A percentile compares a stretch with the other conserved stretches of the same genome.
These are phyloP conservation scores for Drosophila rhopaloa DNA, from an alignment of 1,140 invertebrate species.

Conservation along the genomic window DNA sequence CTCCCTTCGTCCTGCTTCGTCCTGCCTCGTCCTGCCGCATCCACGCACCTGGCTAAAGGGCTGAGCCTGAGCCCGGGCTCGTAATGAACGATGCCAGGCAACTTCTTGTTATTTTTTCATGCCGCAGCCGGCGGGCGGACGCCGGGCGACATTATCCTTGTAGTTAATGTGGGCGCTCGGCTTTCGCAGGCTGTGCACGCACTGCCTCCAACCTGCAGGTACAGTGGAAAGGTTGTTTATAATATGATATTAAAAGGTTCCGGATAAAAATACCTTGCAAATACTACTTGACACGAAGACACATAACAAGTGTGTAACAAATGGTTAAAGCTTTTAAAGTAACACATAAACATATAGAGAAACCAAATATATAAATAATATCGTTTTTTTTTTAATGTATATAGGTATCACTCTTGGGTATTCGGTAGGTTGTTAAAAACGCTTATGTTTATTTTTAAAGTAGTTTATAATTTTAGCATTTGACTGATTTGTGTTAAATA, in stretches of 20 bases:
- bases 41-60: constrained; percentile 50
- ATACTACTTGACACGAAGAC: background rate
- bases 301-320: too few relatives aligned
- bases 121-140: constrained; percentile 29
- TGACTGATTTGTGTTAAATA: too few relatives aligned
- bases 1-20: background rate
- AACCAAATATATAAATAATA: too few relatives aligned
- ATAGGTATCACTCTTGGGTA: too few relatives aligned
- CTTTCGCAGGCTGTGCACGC: constrained; percentile 59
- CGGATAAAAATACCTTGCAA: background rate
- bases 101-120: constrained; percentile 80
- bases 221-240: constrained; percentile 36
- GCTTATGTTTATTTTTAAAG: background rate
- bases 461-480: too few relatives aligned
- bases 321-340: too few relatives aligned
- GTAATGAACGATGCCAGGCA: constrained; percentile 78
- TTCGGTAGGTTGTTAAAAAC: too few relatives aligned
- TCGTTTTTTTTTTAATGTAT: too few relatives aligned
- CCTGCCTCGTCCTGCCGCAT: background rate
- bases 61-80: constrained; percentile 17
- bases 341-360: too few relatives aligned
- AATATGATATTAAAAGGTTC: background rate
- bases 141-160: constrained; percentile 69
- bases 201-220: constrained; percentile 10
- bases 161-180: constrained; percentile 67